Evolutionary conservation across 2,888 invertebrate species (phyloP), one percentile per base, ranked within the genome.

Genomic region (Leptinotarsa rubiginosa): DNA sequence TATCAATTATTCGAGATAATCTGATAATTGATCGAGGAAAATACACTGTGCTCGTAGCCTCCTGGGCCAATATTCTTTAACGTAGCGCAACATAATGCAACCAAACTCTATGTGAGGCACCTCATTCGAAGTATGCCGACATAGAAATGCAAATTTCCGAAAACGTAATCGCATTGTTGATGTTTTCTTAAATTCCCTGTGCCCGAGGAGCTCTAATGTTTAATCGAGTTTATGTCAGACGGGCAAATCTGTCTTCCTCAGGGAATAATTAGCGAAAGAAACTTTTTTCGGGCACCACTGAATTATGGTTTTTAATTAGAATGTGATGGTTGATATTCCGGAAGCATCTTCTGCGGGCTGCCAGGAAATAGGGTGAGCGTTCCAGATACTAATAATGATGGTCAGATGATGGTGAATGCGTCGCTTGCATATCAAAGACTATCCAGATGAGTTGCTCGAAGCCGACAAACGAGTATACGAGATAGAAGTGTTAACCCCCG

Each of bases 391-490:
- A 74, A 78, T 73, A 74, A 78, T 75, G 75, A 74, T 78, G 75
- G 76, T 78, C 77, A 77, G 72, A 72, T 74, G 74, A 74, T 66
- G 74, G 54, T 52, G 72, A 72, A 70, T 69, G 75, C 77, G 66
- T 56, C 31, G 67, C 78, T 75, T 75, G 78, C 78, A 78, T 78
- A 78, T 77, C 77, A 78, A 78, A 77, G 77, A 77, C 74, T 73
- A 73, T 72, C 74, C 70, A 74, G 72, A 75, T 77, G 74, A 77
- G 74, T 77, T 76, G 71, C 65, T 69, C 69, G 54, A 70, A 74
- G 72, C 77, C 75, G 70, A 67, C 75, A 77, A 77, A 77, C 75
- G 75, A 75, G 70, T 70, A 50, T 22, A 68, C 68, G 62, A 70
- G 74, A 71, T 69, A 72, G 74, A 74, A 75, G 74, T 73, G 75